These are phyloP conservation scores for Drosophila putrida DNA, from an alignment of 2,888 invertebrate species.

Conservation along the genomic window DNA sequence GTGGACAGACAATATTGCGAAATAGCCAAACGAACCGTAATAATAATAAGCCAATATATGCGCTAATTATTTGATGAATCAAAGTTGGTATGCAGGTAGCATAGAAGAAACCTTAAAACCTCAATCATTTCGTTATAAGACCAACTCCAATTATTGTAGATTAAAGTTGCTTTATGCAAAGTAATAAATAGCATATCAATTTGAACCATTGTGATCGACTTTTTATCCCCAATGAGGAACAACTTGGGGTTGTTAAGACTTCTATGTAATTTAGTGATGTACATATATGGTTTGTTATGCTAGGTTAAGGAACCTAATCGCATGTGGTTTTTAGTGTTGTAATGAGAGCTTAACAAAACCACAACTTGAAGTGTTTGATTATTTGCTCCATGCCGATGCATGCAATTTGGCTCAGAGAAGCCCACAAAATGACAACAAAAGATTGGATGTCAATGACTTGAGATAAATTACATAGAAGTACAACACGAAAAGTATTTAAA, in stretches of 20 bases:
- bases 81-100: constrained; percentile 17
- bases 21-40: constrained; percentile 40
- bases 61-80: constrained; percentile 60
- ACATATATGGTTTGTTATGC: constrained; percentile 44
- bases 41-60: constrained; percentile 12
- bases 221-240: constrained; percentile 13
- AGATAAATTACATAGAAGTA: not conserved
- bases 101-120: constrained; percentile 8
- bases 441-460: constrained; percentile 1
- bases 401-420: constrained; percentile 32
- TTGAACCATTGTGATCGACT: constrained; percentile 34
- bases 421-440: constrained; percentile 33
- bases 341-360: constrained; percentile 30
- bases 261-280: constrained; percentile 12
- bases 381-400: constrained; percentile 1
- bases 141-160: constrained; percentile 11
- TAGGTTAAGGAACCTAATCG: constrained; percentile 33
- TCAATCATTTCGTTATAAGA: constrained; percentile 15
- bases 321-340: constrained; percentile 18
- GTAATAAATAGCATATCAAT: constrained; percentile 56
- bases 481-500: not conserved
- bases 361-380: constrained; percentile 15
- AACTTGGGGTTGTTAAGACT: not conserved
- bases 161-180: constrained; percentile 15
- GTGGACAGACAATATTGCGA: constrained; percentile 47